These are phyloP conservation scores for Noctua fimbriata DNA, from an alignment of 2,888 invertebrate genomes.

Conservation along the genomic window DNA sequence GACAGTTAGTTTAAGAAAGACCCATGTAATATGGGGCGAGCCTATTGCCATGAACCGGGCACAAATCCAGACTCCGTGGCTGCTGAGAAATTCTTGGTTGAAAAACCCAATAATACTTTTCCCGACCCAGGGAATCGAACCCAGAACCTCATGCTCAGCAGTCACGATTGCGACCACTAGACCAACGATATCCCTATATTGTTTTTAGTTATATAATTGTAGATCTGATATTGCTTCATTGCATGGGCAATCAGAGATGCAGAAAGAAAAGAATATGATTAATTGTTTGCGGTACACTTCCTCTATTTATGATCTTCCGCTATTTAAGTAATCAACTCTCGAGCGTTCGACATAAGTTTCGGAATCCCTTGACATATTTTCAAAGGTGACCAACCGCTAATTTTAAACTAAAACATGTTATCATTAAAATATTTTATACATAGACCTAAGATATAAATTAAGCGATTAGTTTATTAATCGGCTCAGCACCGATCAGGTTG, in stretches of 20 bases:
- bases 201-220: background rate
- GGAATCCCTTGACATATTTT: constrained; percentile 18
- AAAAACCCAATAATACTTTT: too few species aligned
- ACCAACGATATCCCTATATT: background rate
- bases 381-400: background rate
- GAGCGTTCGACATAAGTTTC: background rate
- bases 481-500: constrained; percentile 1
- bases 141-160: too few species aligned
- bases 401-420: background rate
- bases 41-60: too few species aligned
- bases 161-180: too few species aligned
- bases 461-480: background rate
- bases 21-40: too few species aligned
- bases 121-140: too few species aligned
- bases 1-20: too few species aligned
- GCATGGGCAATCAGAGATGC: background rate
- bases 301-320: background rate
- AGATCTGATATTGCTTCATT: background rate
- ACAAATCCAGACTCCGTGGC: too few species aligned
- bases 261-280: background rate
- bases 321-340: background rate
- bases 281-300: background rate
- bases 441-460: constrained; percentile 19
- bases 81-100: too few species aligned
- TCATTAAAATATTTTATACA: background rate